Base-by-base conservation (phyloP, 64 coral and sea anemone species). In the Stichodactyla helianthus region DNA sequence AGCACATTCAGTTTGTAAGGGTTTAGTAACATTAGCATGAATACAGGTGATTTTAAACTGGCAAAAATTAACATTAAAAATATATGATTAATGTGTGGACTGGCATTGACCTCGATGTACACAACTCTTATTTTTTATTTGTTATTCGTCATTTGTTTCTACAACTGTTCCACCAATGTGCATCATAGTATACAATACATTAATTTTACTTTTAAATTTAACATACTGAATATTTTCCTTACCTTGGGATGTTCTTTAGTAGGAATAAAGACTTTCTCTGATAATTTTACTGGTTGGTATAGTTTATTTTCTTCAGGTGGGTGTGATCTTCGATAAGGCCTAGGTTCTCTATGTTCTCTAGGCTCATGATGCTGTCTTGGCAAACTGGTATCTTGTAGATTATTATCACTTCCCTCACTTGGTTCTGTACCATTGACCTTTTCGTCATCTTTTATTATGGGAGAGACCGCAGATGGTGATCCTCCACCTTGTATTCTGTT, bases 181-280 rank as follows among this genome's bases (percentile, higher is more conserved):
- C 19, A 50, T 55, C 53, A 60, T 18, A 60, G 53, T 51, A 88
- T 18, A 60, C 20, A 6, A 86, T 61, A 86, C 5, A 44, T 1
- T 18, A 17, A 64, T 1, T 18, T 12, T 8, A 63, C 35, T 28
- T 28, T 61, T 28, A 27, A 22, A 10, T 20, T 20, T 59, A 63
- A 63, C 17, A 62, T 62, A 9, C 10, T 14, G 31, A 51, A 11
- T 13, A 6, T 11, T 25, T 18, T 79, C 84, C 80, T 19, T 88
- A 98, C 96, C 90, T 98, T 98, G 14, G 96, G 96, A 79, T 95
- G 91, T 7, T 98, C 93, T 88, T 98, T 98, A 57, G 94, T 85
- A 22, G 96, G 96, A 50, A 98, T 94, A 76, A 89, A 91, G 6
- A 98, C 96, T 87, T 98, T 98, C 83, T 98, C 96, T 18, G 85